A percentile compares a stretch with the other conserved stretches of the same genome.
phyloP scores from a whole-genome alignment of 2,113 vertebrate genomes.

The Arizona elegans region DNA sequence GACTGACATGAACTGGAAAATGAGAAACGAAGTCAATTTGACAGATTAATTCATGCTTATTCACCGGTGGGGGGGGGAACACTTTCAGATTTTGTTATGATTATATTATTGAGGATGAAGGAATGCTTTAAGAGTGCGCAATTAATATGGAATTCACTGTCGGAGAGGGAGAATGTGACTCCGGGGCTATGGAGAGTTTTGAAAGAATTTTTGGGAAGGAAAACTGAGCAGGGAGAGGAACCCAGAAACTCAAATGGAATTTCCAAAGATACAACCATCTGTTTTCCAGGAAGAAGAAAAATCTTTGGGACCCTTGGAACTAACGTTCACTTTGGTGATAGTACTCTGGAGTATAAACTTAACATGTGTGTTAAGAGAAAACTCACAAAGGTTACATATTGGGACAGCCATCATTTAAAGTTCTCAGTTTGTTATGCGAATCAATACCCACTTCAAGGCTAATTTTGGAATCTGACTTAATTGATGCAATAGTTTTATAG shows the following conservation, averaged over 20 bases:
- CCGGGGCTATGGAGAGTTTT: not conserved
- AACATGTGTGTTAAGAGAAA: not conserved
- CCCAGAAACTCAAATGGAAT: not conserved
- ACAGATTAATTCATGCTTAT: not conserved
- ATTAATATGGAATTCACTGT: not conserved
- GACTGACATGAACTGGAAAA: not conserved
- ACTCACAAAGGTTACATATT: not conserved
- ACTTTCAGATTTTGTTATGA: not conserved
- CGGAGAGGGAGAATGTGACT: not conserved
- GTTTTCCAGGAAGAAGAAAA: not conserved
- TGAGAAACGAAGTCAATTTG: not conserved
- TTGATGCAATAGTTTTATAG: not conserved
- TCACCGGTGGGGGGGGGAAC: not conserved
- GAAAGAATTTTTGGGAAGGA: not conserved
- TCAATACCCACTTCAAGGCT: not conserved
- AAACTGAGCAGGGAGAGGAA: not conserved
- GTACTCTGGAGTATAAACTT: not conserved
- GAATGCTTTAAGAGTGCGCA: not conserved
- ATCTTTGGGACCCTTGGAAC: not conserved
- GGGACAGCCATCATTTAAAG: not conserved
- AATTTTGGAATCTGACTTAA: not conserved
- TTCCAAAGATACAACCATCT: not conserved
- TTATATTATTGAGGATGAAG: not conserved
- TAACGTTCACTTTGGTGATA: not conserved
- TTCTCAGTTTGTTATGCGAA: not conserved